Conservation (phyloP, 2,888 invertebrate genomes). For the Cryptus armator region DNA sequence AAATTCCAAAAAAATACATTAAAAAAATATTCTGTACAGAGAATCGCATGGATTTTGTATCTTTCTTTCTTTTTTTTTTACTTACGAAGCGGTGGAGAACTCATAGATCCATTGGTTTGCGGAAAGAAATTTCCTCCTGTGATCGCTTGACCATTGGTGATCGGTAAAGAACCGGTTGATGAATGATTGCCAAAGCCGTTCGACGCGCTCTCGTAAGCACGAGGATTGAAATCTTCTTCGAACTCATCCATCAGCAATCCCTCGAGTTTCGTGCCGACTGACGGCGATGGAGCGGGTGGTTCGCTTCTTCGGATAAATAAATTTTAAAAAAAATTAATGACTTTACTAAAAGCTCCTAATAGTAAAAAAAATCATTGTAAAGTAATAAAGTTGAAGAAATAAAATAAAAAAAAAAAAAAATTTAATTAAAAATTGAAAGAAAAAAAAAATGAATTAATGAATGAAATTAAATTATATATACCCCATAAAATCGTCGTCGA, state of each 20-base stretch:
- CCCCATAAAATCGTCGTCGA: constrained; percentile 83
- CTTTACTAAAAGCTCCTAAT: background rate
- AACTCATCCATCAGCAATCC: constrained; percentile 92
- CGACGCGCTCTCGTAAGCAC: constrained; percentile 90
- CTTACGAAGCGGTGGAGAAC: constrained; percentile 91
- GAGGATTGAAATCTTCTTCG: constrained; percentile 94
- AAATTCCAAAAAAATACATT: constrained; percentile 6
- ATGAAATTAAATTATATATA: constrained; percentile 54
- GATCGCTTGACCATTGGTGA: constrained; percentile 83
- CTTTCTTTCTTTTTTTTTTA: background rate
- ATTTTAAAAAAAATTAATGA: background rate
- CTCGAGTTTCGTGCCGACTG: constrained; percentile 92
- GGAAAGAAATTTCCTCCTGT: constrained; percentile 85
- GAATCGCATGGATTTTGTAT: background rate
- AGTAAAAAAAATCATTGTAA: background rate
- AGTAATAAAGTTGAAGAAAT: background rate
- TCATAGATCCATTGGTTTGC: constrained; percentile 83
- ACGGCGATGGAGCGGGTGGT: constrained; percentile 84
- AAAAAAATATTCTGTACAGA: background rate
- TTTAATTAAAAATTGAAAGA: too few species aligned
- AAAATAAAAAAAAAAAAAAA: too few species aligned
- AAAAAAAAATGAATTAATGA: too few species aligned
- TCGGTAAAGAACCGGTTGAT: constrained; percentile 76
- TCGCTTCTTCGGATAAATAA: constrained; percentile 74
- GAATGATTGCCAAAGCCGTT: constrained; percentile 84